Conservation (phyloP, 1,140 invertebrate species). For the Drosophila burlai region DNA sequence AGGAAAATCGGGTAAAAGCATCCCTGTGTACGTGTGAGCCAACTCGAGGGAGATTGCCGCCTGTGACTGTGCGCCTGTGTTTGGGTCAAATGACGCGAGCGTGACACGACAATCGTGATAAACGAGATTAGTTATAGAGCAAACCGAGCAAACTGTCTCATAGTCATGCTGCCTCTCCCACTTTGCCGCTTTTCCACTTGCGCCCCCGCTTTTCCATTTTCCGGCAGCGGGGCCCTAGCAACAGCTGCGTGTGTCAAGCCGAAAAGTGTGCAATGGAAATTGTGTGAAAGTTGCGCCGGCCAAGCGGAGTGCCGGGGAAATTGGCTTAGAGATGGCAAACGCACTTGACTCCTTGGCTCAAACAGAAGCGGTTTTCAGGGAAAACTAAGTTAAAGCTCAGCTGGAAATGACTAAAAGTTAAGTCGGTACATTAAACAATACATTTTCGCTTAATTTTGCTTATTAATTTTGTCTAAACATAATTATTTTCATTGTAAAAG, state of each 20-base stretch:
- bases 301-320: slow-evolving; percentile 18
- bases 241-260: slow-evolving; percentile 64
- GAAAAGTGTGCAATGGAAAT: slow-evolving; percentile 71
- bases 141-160: slow-evolving; percentile 47
- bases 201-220: background rate
- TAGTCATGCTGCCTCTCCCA: slow-evolving; percentile 17
- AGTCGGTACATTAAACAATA: background rate
- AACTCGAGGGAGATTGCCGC: slow-evolving; percentile 21
- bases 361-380: background rate
- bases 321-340: slow-evolving; percentile 27
- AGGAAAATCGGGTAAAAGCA: slow-evolving; percentile 34
- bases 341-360: background rate
- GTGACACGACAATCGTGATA: slow-evolving; percentile 75
- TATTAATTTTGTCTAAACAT: background rate
- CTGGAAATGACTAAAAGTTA: background rate
- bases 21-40: slow-evolving; percentile 27
- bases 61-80: slow-evolving; percentile 7
- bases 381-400: background rate
- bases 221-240: slow-evolving; percentile 28
- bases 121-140: slow-evolving; percentile 67
- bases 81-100: slow-evolving; percentile 74
- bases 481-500: background rate
- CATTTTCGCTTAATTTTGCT: background rate
- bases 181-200: background rate
- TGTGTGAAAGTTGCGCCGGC: slow-evolving; percentile 49